Evolutionary conservation across 2,888 invertebrate genomes (phyloP), one percentile per base, ranked within the genome.

Genomic region (Andricus quercusramuli): DNA sequence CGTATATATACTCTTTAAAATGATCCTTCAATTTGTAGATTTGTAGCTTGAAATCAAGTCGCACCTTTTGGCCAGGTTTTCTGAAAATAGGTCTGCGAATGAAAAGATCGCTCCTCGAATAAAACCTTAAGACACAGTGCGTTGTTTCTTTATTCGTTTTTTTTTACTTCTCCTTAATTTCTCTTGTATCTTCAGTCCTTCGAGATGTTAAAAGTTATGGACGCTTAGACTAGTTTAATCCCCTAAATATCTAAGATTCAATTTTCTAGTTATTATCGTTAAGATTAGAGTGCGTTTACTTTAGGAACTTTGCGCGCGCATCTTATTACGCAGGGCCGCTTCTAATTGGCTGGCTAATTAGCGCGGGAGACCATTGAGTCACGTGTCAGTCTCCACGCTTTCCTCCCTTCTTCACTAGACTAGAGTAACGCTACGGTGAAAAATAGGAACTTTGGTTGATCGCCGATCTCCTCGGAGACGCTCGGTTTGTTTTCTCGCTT

Each of bases 231-330:
- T 41, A 41, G 15, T 32, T 15, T 62, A 59, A 25, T 44, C 15
- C 17, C 32, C 56, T 76, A 76, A 76, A 17, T 59, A 59, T 37
- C 51, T 74, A 47, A 77, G 62, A 41, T 47, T 6, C 41, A 64
- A n/a, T 37, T 64, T 41, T 25, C 62, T 62, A 62, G n/a, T 74
- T 51, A 70, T 70, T 44, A 70, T 56, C 32, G 32, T 56, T 62
- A 68, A 51, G 37, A 47, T 68, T 67, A 78, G 82, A 83, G 67
- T 78, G 80, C 84, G 11, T 82, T 84, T 85, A 80, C 86, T 89
- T 91, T 92, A 92, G 92, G 92, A 92, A 92, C 92, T 92, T 91
- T 92, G 91, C 92, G 91, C 91, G 91, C 92, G 92, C 92, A 92
- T 89, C 90, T 91, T 89, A 90, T 92, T 91, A 91, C 90, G 89